Base-by-base conservation (phyloP, 2,888 invertebrate genomes). In the Trichogramma evanescens region DNA sequence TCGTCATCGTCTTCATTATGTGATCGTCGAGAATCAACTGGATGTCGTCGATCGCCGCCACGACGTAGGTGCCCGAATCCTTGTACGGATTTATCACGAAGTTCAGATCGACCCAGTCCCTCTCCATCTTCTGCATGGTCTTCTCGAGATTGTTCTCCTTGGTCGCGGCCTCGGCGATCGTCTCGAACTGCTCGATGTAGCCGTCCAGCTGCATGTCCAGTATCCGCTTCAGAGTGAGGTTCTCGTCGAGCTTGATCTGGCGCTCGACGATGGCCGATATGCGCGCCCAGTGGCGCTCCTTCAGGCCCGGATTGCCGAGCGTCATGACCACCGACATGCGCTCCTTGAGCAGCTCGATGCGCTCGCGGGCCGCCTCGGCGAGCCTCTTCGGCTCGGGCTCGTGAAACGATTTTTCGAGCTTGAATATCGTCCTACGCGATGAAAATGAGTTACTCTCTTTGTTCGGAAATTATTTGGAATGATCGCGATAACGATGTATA, bases 1-100 rank as follows among this genome's bases (percentile, higher is more conserved):
- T 96, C 0, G 95, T 95, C 78, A 96, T 93, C 0, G 95, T 91
- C 79, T 95, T 96, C 10, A 95, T 89, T 66, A 97, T 92, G 73
- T 97, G 96, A 76, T 97, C 97, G 76, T 97, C 97, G 58, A 97
- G 79, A 61, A 94, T 80, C 39, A 95, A 81, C 78, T 97, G 96
- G 71, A 97, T 94, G 72, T 96, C 95, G 77, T 97, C 97, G 4
- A 96, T 86, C 53, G 91, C 86, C 0, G 94, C 89, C 62, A 97
- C 80, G 66, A 96, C 94, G 68, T 83, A 90, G 0, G 95, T 94
- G 9, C 95, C 95, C 10, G 93, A 93, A 76, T 93, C 91, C 72
- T 92, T 89, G 79, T 93, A 93, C n/a, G 83, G 80, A 63, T 88
- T 82, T 58, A 92, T 84, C 5, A 83, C 84, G 74, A 93, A 93